These are phyloP conservation scores for Napeogenes inachia DNA, from an alignment of 2,888 invertebrate genomes.

Conservation along the genomic window DNA sequence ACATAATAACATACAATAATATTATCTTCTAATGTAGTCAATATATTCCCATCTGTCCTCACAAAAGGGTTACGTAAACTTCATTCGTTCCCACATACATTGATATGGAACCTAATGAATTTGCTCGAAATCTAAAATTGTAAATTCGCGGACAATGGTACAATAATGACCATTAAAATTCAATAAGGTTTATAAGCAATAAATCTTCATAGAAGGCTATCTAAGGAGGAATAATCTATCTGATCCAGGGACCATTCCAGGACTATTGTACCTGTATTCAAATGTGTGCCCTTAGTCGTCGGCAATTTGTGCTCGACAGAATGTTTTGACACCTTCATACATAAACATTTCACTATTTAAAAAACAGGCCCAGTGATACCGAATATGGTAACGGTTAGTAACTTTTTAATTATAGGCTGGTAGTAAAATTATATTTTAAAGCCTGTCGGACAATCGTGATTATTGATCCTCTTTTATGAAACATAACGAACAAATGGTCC, in stretches of 20 bases:
- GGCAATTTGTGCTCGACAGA: constrained; percentile 66
- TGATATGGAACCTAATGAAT: constrained; percentile 34
- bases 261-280: constrained; percentile 65
- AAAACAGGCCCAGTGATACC: constrained; percentile 37
- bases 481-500: too few relatives aligned
- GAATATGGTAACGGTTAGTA: constrained; percentile 9
- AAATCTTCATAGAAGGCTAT: constrained; percentile 76
- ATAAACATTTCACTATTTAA: constrained; percentile 59
- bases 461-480: too few relatives aligned
- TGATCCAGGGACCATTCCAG: constrained; percentile 56
- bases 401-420: too few relatives aligned
- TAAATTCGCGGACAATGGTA: constrained; percentile 52
- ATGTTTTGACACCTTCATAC: constrained; percentile 73
- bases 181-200: constrained; percentile 65
- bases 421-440: too few relatives aligned
- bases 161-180: constrained; percentile 68
- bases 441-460: too few relatives aligned
- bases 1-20: not conserved
- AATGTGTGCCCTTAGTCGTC: constrained; percentile 65
- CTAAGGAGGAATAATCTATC: constrained; percentile 68
- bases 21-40: not conserved
- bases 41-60: not conserved
- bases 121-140: constrained; percentile 32
- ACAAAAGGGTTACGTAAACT: not conserved
- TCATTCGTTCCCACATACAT: constrained; percentile 35